Base-by-base conservation (phyloP, 2,797 vertebrate genomes). In the Coluber constrictor region DNA sequence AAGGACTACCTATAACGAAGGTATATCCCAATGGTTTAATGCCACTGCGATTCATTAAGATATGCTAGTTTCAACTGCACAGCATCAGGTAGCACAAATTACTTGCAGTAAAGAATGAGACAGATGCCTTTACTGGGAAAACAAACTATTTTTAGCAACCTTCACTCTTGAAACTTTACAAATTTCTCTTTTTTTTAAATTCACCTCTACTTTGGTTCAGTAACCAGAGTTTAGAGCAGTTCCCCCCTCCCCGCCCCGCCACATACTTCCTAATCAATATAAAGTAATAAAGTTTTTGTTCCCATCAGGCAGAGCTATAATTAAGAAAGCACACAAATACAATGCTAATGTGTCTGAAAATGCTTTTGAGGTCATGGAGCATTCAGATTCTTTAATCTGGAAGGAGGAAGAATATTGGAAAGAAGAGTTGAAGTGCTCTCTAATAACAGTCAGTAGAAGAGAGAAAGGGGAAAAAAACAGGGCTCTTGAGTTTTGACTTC, bases 291-390 rank as follows among this genome's bases (percentile, higher is more conserved):
- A n/a, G 5, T 83, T 93, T 92, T 91, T 93, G 89, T 43, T 88
- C 1, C 92, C 93, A 94, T 18, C 18, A 92, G 63, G 59, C 59
- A 94, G 63, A 25, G 74, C 86, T 95, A 91, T 90, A 95, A 94
- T 94, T 94, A 95, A 94, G 59, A 93, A 94, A 93, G 16, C 29
- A 91, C 8, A 92, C 66, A 70, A 43, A 92, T n/a, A 32, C 3
- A 79, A 89, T 91, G 5, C 91, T 90, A 93, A 94, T 94, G 63
- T 86, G 54, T 23, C 94, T 86, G 89, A 51, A 88, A 66, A 86
- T 27, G 63, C 91, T 92, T 94, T 95, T 56, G 74, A 94, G 86
- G 59, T 93, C 10, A 8, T 89, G 37, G 57, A 87, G 20, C 61
- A 54, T 90, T 88, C n/a, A 55, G 51, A 43, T 4, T 54, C 94